phyloP scores from a whole-genome alignment of 2,888 invertebrate species.

The Drepana falcataria region DNA sequence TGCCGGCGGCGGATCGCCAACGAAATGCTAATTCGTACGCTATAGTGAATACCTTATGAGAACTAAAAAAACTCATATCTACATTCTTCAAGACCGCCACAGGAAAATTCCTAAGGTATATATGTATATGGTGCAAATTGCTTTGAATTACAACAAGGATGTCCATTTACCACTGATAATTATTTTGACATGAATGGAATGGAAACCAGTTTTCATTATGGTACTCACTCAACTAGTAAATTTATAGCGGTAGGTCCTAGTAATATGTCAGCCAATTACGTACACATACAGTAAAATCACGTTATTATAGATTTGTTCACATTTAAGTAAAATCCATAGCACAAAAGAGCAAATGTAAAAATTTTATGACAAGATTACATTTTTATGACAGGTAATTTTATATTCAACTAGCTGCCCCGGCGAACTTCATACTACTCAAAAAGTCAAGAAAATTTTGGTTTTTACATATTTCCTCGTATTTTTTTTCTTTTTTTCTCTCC shows the following conservation, averaged over 20 bases:
- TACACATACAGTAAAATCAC: too few species aligned
- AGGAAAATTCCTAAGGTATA: slow-evolving; percentile 49
- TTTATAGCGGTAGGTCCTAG: background rate
- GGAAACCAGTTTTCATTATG: slow-evolving; percentile 19
- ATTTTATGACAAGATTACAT: too few species aligned
- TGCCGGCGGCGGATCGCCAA: slow-evolving; percentile 48
- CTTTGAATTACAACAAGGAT: slow-evolving; percentile 32
- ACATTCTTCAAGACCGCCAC: slow-evolving; percentile 30
- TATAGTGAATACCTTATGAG: slow-evolving; percentile 67
- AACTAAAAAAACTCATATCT: slow-evolving; percentile 48
- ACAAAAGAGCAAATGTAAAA: too few species aligned
- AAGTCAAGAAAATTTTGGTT: too few species aligned
- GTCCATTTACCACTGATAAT: slow-evolving; percentile 38
- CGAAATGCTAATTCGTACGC: slow-evolving; percentile 68
- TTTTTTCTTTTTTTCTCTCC: too few species aligned
- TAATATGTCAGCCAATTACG: too few species aligned
- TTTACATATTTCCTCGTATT: too few species aligned
- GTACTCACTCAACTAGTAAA: slow-evolving; percentile 7
- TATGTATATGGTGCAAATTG: slow-evolving; percentile 30
- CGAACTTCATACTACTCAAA: too few species aligned
- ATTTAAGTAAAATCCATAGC: too few species aligned
- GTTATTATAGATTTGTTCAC: too few species aligned
- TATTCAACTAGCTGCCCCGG: too few species aligned
- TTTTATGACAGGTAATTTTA: too few species aligned
- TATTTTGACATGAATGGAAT: slow-evolving; percentile 31